Conservation (phyloP, 1,140 invertebrate species). For the Drosophila setifemur region DNA sequence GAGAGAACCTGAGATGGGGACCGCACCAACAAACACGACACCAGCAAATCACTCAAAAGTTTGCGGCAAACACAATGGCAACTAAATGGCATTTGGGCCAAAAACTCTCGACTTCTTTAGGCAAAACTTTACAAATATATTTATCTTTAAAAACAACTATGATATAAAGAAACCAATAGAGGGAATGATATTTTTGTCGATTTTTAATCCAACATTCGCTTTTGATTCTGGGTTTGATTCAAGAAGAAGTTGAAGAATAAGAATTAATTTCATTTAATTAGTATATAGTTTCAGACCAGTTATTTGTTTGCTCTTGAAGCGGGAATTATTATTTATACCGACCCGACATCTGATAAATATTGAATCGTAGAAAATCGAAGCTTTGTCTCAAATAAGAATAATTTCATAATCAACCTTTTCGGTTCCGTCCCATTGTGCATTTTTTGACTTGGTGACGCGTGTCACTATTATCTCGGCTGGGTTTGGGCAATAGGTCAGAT, state of each 20-base stretch:
- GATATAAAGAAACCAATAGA: background rate
- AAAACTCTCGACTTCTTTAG: background rate
- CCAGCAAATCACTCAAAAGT: conserved; percentile 34
- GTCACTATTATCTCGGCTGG: conserved; percentile 2
- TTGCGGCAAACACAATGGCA: conserved; percentile 25
- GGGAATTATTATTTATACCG: no score
- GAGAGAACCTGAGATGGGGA: background rate
- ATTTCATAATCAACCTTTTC: background rate
- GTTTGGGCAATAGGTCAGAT: conserved; percentile 47
- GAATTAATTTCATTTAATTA: no score
- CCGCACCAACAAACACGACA: conserved; percentile 5
- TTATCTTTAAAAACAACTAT: background rate
- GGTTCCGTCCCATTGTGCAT: conserved; percentile 21
- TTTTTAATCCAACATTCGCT: no score
- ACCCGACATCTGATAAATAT: no score
- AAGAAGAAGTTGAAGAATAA: no score
- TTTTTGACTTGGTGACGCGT: conserved; percentile 20
- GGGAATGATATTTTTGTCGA: background rate
- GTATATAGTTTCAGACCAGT: no score
- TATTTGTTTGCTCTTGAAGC: no score
- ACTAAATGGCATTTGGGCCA: conserved; percentile 5
- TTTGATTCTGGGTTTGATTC: no score
- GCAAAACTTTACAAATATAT: background rate
- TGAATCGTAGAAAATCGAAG: no score
- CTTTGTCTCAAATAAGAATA: background rate